Evolutionary conservation across 2,888 invertebrate species (phyloP).

Genomic region (Ochropleura plecta): DNA sequence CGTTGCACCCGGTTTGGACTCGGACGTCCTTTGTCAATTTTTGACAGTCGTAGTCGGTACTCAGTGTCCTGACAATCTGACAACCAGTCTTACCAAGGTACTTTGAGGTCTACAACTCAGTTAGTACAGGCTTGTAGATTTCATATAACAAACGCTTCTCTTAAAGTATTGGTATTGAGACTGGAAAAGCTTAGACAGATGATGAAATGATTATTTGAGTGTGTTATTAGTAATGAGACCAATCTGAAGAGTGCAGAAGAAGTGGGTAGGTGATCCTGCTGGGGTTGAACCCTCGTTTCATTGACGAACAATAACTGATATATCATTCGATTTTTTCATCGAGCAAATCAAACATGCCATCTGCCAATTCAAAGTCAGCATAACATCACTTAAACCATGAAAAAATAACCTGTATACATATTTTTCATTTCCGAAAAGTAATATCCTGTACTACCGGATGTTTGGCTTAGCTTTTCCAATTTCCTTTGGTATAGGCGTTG

Average conservation of each 20-base stretch:
- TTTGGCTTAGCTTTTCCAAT: slow-evolving; percentile 86
- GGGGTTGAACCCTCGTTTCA: neutral
- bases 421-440: slow-evolving; percentile 84
- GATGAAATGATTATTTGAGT: neutral
- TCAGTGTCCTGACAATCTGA: no score
- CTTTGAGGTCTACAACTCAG: no score
- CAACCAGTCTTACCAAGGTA: no score
- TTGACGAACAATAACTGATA: neutral
- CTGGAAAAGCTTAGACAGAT: neutral
- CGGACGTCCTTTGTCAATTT: no score
- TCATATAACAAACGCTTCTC: no score
- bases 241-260: neutral
- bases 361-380: neutral
- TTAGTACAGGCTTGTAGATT: no score
- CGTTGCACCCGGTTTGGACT: no score
- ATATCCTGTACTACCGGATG: slow-evolving; percentile 82
- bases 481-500: slow-evolving; percentile 79
- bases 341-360: neutral
- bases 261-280: no score
- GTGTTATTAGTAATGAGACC: neutral
- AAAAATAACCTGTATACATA: slow-evolving; percentile 43
- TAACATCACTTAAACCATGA: slow-evolving; percentile 2
- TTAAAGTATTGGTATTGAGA: no score
- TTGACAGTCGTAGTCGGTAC: no score
- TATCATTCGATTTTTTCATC: neutral